Conservation (phyloP, 1,140 invertebrate genomes). For the Pseudoatta argentina region DNA sequence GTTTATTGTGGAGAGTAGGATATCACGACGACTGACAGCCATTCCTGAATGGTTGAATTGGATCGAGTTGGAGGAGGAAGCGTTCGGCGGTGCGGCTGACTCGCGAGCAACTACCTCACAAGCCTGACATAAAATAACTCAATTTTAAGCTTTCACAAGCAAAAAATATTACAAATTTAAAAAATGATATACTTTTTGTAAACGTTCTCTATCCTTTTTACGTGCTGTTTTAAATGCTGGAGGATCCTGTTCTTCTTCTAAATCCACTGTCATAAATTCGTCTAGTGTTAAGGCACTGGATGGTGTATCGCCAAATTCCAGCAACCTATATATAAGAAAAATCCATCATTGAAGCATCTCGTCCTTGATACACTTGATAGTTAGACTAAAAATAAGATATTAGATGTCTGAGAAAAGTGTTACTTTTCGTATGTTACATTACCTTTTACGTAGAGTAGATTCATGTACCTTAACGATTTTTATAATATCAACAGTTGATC, state of each 20-base stretch:
- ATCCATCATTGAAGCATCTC: background rate
- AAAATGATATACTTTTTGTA: constrained; percentile 88
- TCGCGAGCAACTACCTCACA: too few relatives aligned
- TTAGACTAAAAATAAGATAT: background rate
- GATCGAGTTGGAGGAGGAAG: too few relatives aligned
- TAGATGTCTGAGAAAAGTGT: background rate
- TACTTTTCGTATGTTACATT: constrained; percentile 33
- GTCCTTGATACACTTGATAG: background rate
- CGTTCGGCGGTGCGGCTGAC: too few relatives aligned
- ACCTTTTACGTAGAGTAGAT: constrained; percentile 96
- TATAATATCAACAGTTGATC: constrained; percentile 95
- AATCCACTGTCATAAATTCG: constrained; percentile 98
- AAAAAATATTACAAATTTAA: constrained; percentile 9
- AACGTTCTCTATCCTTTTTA: constrained; percentile 93
- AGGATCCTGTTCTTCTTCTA: constrained; percentile 98
- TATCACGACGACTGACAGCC: too few relatives aligned
- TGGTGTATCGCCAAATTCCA: constrained; percentile 98
- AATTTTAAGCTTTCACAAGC: background rate
- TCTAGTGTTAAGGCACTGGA: constrained; percentile 94
- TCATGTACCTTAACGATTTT: constrained; percentile 98
- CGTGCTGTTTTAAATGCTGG: constrained; percentile 96
- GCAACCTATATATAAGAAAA: constrained; percentile 87
- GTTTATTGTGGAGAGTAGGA: too few relatives aligned
- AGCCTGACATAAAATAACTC: background rate
- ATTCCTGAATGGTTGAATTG: too few relatives aligned